Evolutionary conservation across 2,888 invertebrate genomes (phyloP).

Genomic region (Drosophila ochracea): DNA sequence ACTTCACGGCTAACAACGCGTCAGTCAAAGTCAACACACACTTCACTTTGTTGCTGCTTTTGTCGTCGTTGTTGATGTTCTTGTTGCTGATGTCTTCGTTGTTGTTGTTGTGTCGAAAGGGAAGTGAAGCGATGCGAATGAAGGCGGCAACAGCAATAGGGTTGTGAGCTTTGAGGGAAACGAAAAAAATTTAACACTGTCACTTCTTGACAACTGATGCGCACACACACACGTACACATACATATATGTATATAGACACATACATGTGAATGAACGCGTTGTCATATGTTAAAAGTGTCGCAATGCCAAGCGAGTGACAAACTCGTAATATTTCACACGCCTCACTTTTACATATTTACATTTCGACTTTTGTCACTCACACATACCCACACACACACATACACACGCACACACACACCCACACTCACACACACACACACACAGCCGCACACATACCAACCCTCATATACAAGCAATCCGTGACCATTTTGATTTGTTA

Average conservation of each 20-base stretch:
- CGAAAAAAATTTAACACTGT: slow-evolving; percentile 72
- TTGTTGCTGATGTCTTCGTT: background rate
- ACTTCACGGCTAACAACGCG: slow-evolving; percentile 76
- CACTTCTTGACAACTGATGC: slow-evolving; percentile 67
- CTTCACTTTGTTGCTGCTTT: slow-evolving; percentile 57
- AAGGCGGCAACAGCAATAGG: slow-evolving; percentile 24
- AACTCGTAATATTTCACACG: slow-evolving; percentile 44
- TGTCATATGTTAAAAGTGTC: slow-evolving; percentile 53
- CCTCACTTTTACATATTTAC: slow-evolving; percentile 67
- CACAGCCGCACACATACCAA: slow-evolving; percentile 18
- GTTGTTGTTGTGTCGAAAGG: slow-evolving; percentile 17
- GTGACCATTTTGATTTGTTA: slow-evolving; percentile 64
- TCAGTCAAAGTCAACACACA: slow-evolving; percentile 77
- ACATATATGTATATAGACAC: slow-evolving; percentile 2
- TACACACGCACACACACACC: background rate
- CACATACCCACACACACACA: slow-evolving; percentile 38
- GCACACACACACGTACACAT: slow-evolving; percentile 24
- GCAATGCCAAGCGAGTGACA: slow-evolving; percentile 42
- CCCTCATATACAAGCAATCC: background rate
- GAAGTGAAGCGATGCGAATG: slow-evolving; percentile 9
- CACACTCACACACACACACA: background rate
- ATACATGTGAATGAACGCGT: slow-evolving; percentile 37
- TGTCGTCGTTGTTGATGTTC: slow-evolving; percentile 15
- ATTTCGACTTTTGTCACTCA: slow-evolving; percentile 63
- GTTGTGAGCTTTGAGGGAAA: slow-evolving; percentile 4